These are phyloP conservation scores for Falco biarmicus DNA, from an alignment of 2,797 vertebrate species.

Conservation along the genomic window DNA sequence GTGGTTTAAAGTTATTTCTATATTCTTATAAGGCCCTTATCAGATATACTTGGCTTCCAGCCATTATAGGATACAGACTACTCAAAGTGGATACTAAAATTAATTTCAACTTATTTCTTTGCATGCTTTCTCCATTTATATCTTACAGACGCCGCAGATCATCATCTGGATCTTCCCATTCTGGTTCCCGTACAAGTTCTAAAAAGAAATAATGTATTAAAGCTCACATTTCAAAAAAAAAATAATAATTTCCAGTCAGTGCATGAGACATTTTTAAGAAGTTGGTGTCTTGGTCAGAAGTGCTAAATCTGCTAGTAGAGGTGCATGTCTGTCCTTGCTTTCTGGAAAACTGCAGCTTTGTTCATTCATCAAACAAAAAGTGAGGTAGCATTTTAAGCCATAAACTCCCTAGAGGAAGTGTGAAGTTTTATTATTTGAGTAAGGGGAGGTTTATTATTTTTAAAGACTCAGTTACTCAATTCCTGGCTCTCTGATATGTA, in stretches of 20 bases:
- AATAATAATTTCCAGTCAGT: slow-evolving; percentile 77
- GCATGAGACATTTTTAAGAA: slow-evolving; percentile 90
- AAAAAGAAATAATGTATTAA: slow-evolving; percentile 94
- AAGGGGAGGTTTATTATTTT: background rate
- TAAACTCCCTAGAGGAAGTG: slow-evolving; percentile 64
- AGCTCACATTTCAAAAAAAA: slow-evolving; percentile 64
- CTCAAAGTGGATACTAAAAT: background rate
- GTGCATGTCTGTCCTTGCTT: slow-evolving; percentile 81
- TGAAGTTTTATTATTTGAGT: background rate
- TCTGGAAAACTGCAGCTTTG: slow-evolving; percentile 77
- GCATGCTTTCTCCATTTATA: slow-evolving; percentile 79
- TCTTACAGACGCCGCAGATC: slow-evolving; percentile 89
- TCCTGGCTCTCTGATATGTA: background rate
- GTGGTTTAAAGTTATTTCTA: background rate
- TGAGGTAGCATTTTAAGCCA: slow-evolving; percentile 84
- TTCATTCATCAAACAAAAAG: slow-evolving; percentile 73
- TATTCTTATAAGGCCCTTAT: background rate
- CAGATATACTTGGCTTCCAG: slow-evolving; percentile 49
- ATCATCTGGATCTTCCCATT: slow-evolving; percentile 96
- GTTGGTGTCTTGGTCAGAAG: slow-evolving; percentile 82
- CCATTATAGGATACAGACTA: slow-evolving; percentile 49
- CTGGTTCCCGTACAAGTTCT: slow-evolving; percentile 93
- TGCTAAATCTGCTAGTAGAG: slow-evolving; percentile 82
- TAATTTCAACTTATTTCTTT: slow-evolving; percentile 60
- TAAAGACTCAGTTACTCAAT: background rate